Conservation (phyloP, 2,797 vertebrate species). For the Halcyon leucocephala region DNA sequence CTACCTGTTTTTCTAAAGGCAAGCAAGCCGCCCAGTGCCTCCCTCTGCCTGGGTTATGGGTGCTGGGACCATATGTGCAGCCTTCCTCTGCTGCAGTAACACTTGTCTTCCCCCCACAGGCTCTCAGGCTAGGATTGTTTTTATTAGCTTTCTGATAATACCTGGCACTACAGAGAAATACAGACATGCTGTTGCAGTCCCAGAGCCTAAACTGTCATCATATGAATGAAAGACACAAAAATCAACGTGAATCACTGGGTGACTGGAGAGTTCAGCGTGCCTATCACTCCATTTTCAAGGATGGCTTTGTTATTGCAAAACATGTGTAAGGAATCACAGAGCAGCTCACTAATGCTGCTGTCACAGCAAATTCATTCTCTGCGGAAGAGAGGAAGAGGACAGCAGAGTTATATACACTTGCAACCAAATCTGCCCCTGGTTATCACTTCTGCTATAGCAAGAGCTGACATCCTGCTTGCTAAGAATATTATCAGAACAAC, state of each 20-base stretch:
- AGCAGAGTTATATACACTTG: constrained; percentile 12
- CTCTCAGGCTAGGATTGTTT: neutral
- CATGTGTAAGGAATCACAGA: neutral
- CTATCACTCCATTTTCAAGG: constrained; percentile 19
- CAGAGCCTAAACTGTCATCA: neutral
- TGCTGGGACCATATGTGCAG: neutral
- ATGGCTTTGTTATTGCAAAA: constrained; percentile 28
- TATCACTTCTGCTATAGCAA: constrained; percentile 37
- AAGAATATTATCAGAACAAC: neutral
- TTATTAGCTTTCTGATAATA: neutral
- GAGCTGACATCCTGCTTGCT: constrained; percentile 27
- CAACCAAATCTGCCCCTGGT: constrained; percentile 32
- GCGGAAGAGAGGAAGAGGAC: neutral
- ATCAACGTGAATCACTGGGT: neutral
- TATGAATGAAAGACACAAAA: neutral
- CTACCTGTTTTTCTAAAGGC: neutral
- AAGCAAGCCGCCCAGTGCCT: neutral
- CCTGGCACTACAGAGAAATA: neutral
- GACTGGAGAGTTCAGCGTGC: neutral
- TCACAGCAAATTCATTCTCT: constrained; percentile 49
- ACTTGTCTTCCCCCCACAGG: neutral
- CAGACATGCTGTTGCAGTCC: neutral
- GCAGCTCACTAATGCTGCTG: constrained; percentile 43
- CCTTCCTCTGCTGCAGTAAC: neutral
- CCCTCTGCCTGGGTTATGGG: neutral